Conservation (phyloP, 2,113 vertebrate species). For the Tyto alba region DNA sequence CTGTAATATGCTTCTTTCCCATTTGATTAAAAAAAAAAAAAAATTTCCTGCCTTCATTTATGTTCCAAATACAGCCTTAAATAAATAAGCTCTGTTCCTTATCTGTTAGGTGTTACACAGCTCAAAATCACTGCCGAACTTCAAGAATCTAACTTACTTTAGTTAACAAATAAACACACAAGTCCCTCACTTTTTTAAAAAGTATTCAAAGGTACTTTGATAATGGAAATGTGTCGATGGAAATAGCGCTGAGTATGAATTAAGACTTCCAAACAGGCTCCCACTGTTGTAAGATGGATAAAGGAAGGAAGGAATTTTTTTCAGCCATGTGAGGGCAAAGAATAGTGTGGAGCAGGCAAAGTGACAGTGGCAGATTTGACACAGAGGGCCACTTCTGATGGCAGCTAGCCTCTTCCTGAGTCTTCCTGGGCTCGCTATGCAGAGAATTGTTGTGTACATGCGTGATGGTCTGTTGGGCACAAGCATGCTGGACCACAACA, state of each 20-base stretch:
- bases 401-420: background rate
- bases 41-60: background rate
- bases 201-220: background rate
- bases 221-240: background rate
- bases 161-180: background rate
- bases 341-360: background rate
- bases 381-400: background rate
- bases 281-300: background rate
- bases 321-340: background rate
- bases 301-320: background rate
- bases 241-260: background rate
- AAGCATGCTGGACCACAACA: rapidly evolving
- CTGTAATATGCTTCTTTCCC: background rate
- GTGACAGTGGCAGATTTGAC: background rate
- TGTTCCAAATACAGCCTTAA: background rate
- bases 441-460: background rate
- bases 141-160: background rate
- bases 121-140: background rate
- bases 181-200: background rate
- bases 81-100: background rate
- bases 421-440: background rate
- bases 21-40: background rate
- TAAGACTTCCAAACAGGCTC: background rate
- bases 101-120: background rate
- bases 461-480: background rate